Evolutionary conservation across 2,797 vertebrate genomes (phyloP).

Genomic region (Anguilla obscura): DNA sequence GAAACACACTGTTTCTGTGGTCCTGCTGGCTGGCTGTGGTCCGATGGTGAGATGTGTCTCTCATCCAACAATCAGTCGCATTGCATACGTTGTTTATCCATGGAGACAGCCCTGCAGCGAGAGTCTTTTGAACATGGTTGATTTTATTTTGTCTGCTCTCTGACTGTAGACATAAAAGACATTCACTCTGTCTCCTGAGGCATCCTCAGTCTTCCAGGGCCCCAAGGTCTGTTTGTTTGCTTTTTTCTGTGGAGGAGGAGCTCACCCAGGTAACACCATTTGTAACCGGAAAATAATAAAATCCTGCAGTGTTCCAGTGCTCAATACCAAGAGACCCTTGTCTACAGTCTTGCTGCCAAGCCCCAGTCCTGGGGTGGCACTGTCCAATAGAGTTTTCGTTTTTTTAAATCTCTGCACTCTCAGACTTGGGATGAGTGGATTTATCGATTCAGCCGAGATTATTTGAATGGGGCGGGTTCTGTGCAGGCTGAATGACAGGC

Average conservation of each 20-base stretch:
- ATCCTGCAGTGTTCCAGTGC: neutral
- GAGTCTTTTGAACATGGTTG: neutral
- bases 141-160: constrained; percentile 1
- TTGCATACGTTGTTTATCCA: neutral
- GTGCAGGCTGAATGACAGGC: constrained; percentile 10
- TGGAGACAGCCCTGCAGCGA: neutral
- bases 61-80: neutral
- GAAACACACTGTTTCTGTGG: neutral
- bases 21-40: neutral
- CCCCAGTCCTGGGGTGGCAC: neutral
- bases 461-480: constrained; percentile 15
- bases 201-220: neutral
- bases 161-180: neutral
- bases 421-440: neutral
- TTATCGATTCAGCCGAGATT: neutral
- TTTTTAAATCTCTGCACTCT: neutral
- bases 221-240: neutral
- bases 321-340: neutral
- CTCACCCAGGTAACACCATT: neutral
- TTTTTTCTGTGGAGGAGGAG: neutral
- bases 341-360: neutral
- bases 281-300: neutral
- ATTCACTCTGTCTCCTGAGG: constrained; percentile 4
- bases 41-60: neutral
- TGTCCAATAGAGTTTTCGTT: neutral